Evolutionary conservation across 2,113 vertebrate species (phyloP), one percentile per base, ranked within the genome.

Genomic region (Lepisosteus oculatus): DNA sequence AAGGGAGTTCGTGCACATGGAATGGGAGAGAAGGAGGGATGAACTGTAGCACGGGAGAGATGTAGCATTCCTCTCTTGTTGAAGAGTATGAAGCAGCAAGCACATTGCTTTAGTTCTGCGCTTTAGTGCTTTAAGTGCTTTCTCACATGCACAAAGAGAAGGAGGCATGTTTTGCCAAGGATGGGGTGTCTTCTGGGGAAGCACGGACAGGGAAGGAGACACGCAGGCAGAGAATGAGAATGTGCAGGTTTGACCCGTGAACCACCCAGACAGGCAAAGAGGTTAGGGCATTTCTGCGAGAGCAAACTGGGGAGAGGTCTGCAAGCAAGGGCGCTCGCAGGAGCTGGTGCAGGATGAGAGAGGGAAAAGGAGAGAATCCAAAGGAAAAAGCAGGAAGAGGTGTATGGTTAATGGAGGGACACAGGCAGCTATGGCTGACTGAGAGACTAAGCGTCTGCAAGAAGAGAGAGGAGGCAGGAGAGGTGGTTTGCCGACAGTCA

Each of bases 1-100:
- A 74, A 80, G 82, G 56, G 72, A 75, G 57, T 45, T 17, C 42
- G 3, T 42, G 55, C 43, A 4, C 55, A 57, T 56, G 70, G 71
- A 73, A 59, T 1, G 63, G 56, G 63, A 3, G 55, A 4, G 65
- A 47, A 41, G 8, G 61, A 43, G 69, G 8, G 4, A 43, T n/a
- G 44, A 66, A 47, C 14, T 3, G 64, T n/a, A 43, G 44, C n/a
- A 29, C 6, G 11, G 5, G 56, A 29, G 14, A 51, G 13, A 2
- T 8, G 17, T 14, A 41, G 12, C 41, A 54, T 55, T 44, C n/a
- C 43, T 2, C 47, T 3, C 41, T 11, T 11, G 15, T 8, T 15
- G 62, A 42, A 64, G 51, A n/a, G 11, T 51, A 41, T 9, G 3
- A n/a, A 41, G 61, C 14, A 6, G 7, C 3, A 4, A 17, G 47